phyloP scores from a whole-genome alignment of 1,140 invertebrate species.

The Globodera ellingtonae region DNA sequence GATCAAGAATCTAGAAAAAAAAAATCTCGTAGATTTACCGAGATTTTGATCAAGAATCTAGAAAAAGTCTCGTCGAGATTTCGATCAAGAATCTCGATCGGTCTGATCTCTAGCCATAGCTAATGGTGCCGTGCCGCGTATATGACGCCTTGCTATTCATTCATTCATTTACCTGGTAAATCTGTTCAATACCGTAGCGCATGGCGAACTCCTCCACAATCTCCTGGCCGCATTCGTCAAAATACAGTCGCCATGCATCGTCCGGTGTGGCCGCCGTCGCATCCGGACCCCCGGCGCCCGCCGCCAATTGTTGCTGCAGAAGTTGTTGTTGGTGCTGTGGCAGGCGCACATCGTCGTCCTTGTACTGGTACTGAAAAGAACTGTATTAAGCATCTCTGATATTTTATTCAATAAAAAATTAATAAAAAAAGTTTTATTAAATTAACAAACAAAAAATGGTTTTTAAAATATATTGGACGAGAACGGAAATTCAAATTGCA shows the following conservation, averaged over 20 bases:
- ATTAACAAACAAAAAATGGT: too few species aligned
- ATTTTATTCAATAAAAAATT: too few species aligned
- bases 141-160: too few species aligned
- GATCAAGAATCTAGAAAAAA: too few species aligned
- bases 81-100: too few species aligned
- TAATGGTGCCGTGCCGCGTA: too few species aligned
- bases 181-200: slow-evolving; percentile 98
- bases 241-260: slow-evolving; percentile 98
- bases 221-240: slow-evolving; percentile 94
- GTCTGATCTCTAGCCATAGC: too few species aligned
- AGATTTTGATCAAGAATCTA: too few species aligned
- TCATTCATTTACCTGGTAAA: slow-evolving; percentile 86
- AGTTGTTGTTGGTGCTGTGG: slow-evolving; percentile 19
- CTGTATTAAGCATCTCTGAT: neutral
- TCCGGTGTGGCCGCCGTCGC: slow-evolving; percentile 69
- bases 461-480: neutral
- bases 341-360: slow-evolving; percentile 56
- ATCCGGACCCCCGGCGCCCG: neutral
- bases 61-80: too few species aligned
- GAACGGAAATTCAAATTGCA: neutral
- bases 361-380: slow-evolving; percentile 41
- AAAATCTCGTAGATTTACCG: too few species aligned
- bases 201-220: slow-evolving; percentile 99
- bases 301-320: too few species aligned
- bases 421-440: too few species aligned